A percentile compares a stretch with the other conserved stretches of the same genome.
These are phyloP conservation scores for Ciconia nigra DNA, from an alignment of 2,797 vertebrate species.

Conservation along the genomic window DNA sequence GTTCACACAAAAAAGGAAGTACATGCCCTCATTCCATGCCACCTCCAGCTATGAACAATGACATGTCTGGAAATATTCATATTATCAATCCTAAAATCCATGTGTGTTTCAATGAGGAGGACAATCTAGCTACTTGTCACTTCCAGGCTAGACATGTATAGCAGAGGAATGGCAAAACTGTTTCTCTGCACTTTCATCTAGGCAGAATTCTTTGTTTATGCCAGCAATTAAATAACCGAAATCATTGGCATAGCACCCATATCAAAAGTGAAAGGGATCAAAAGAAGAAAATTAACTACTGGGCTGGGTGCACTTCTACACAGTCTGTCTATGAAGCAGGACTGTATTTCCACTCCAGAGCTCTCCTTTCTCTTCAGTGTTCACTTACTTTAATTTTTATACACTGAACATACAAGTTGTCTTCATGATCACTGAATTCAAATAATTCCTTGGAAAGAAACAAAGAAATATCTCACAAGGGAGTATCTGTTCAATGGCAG, in stretches of 20 bases:
- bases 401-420: background rate
- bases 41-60: background rate
- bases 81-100: background rate
- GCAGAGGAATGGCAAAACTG: background rate
- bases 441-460: background rate
- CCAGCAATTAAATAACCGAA: background rate
- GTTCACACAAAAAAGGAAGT: background rate
- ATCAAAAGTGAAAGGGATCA: background rate
- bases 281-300: background rate
- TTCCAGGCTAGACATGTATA: background rate
- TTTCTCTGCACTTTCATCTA: background rate
- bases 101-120: background rate
- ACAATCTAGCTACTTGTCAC: background rate
- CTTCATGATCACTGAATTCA: background rate
- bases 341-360: background rate
- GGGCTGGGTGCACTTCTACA: background rate
- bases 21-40: background rate
- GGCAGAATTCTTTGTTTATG: background rate
- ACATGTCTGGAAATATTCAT: background rate
- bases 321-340: background rate
- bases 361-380: background rate
- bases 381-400: background rate
- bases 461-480: background rate
- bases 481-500: background rate
- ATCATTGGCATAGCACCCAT: background rate